These are phyloP conservation scores for Drosophila colorata DNA, from an alignment of 2,888 invertebrate genomes.

Conservation along the genomic window DNA sequence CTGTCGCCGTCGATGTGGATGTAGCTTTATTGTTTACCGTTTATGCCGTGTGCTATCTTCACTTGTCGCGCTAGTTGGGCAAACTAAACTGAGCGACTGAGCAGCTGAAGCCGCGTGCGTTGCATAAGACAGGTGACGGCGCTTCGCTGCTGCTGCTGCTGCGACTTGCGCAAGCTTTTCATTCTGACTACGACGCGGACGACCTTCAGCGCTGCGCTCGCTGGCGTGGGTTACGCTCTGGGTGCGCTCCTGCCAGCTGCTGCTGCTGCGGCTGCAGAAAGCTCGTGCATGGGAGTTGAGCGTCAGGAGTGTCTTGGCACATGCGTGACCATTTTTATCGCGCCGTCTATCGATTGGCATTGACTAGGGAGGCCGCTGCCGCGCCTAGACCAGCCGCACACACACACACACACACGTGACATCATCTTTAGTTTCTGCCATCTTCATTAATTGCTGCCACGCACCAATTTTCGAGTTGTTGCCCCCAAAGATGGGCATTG, in stretches of 20 bases:
- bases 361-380: constrained; percentile 66
- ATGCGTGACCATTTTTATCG: constrained; percentile 73
- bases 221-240: constrained; percentile 41
- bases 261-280: constrained; percentile 36
- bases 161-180: constrained; percentile 63
- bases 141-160: constrained; percentile 31
- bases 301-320: constrained; percentile 61
- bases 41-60: constrained; percentile 65
- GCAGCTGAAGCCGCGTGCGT: constrained; percentile 51
- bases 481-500: constrained; percentile 59
- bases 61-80: constrained; percentile 66
- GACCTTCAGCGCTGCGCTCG: constrained; percentile 48
- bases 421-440: constrained; percentile 51
- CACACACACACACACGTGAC: constrained; percentile 46
- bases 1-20: not conserved
- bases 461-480: constrained; percentile 50
- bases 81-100: constrained; percentile 65
- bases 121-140: constrained; percentile 66
- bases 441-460: constrained; percentile 62
- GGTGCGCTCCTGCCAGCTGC: constrained; percentile 49
- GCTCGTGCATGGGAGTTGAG: constrained; percentile 44
- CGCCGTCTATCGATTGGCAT: constrained; percentile 54
- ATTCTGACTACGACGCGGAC: constrained; percentile 56
- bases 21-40: constrained; percentile 30
- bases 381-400: constrained; percentile 50